Percentiles rank a stretch among this genome's conserved stretches.
phyloP scores from a whole-genome alignment of 2,888 invertebrate genomes.

The Mimas tiliae region DNA sequence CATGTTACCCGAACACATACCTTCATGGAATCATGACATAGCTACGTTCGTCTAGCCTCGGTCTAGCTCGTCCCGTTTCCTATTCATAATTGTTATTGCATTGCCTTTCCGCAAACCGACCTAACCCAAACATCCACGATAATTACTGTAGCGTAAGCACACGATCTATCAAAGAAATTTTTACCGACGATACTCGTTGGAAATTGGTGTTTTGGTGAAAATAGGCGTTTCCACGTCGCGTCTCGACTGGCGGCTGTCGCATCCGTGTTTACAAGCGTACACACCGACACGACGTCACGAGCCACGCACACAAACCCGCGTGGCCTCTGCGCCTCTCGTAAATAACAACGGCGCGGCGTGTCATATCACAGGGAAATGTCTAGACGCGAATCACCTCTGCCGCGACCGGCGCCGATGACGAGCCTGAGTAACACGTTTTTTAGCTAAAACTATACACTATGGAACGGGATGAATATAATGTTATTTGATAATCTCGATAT shows the following conservation, averaged over 20 bases:
- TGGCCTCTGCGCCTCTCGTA: conserved; percentile 74
- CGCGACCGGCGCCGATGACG: not conserved
- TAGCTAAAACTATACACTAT: no score
- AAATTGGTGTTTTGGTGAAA: conserved; percentile 39
- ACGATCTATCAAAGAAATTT: conserved; percentile 13
- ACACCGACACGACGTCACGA: conserved; percentile 75
- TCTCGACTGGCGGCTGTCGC: conserved; percentile 44
- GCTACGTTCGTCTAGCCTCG: conserved; percentile 10
- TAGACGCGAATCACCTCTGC: conserved; percentile 21
- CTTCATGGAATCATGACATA: conserved; percentile 23
- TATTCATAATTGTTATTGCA: not conserved
- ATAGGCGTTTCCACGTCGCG: conserved; percentile 48
- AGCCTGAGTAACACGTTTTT: no score
- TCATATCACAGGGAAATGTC: conserved; percentile 23
- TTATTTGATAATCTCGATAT: no score
- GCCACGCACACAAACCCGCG: conserved; percentile 61
- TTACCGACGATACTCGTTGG: conserved; percentile 6
- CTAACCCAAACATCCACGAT: not conserved
- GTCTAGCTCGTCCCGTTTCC: conserved; percentile 1
- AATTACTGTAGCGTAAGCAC: not conserved
- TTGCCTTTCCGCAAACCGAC: not conserved
- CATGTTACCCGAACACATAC: conserved; percentile 35
- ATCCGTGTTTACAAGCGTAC: conserved; percentile 70
- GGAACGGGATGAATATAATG: no score
- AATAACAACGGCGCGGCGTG: conserved; percentile 48